Percentiles rank a stretch among this genome's conserved stretches.
Conservation (phyloP, 2,113 vertebrate genomes). For the pig (Sus scrofa) region T2T-Sscrofa CM000830.6:64224501-64225000, state of each 20-base stretch:
- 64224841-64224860: background rate
- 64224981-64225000: constrained; percentile 42
- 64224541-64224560: background rate
- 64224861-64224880: background rate
- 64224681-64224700: background rate
- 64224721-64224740: background rate
- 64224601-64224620: background rate
- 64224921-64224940: constrained; percentile 23
- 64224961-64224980: background rate
- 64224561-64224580: background rate
- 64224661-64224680: background rate
- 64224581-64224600: background rate
- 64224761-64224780: background rate
- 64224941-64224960: background rate
- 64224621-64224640: constrained; percentile 17
- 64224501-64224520: background rate
- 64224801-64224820: background rate
- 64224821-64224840: background rate
- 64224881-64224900: background rate
- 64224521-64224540: background rate
- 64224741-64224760: background rate
- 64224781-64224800: background rate
- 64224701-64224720: background rate
- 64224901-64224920: background rate
- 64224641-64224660: background rate